A percentile compares a stretch with the other conserved stretches of the same genome.
phyloP scores from a whole-genome alignment of 2,888 invertebrate species.

The Aleiodes leptofemur region DNA sequence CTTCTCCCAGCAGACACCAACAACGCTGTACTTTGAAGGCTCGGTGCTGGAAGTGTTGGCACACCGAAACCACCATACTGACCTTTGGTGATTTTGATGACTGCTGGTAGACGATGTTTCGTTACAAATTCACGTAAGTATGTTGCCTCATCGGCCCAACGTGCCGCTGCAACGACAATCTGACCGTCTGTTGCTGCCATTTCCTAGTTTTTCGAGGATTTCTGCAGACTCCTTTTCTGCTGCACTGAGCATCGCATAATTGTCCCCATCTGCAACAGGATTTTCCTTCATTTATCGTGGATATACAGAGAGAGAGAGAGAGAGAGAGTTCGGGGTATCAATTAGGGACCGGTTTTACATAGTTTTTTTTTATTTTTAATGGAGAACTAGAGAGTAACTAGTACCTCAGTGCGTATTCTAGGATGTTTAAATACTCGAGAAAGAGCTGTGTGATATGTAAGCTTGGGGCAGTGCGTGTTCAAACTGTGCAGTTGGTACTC shows the following conservation, averaged over 20 bases:
- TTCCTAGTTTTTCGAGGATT: conserved; percentile 33
- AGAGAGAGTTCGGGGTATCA: conserved; percentile 58
- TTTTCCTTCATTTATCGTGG: not conserved
- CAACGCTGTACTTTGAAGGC: conserved; percentile 90
- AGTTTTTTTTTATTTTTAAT: conserved; percentile 49
- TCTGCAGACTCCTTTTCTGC: conserved; percentile 44
- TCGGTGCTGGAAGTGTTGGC: conserved; percentile 90
- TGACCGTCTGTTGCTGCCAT: conserved; percentile 95
- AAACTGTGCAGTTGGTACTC: conserved; percentile 30
- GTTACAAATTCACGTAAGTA: conserved; percentile 85
- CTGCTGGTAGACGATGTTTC: conserved; percentile 87
- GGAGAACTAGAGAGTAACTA: conserved; percentile 46
- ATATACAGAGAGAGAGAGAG: no score
- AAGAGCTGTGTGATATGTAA: conserved; percentile 37
- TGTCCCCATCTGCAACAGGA: conserved; percentile 70
- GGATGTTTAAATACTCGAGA: conserved; percentile 28
- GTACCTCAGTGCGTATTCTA: conserved; percentile 42
- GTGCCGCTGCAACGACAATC: conserved; percentile 90
- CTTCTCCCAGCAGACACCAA: conserved; percentile 90
- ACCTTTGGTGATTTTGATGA: conserved; percentile 95
- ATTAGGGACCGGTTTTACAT: conserved; percentile 62
- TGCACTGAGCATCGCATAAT: conserved; percentile 48
- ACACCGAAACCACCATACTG: conserved; percentile 95
- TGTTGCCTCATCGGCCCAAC: conserved; percentile 84
- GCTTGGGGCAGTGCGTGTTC: conserved; percentile 27